Evolutionary conservation across 2,797 vertebrate species (phyloP), one percentile per base, ranked within the genome.

Genomic region (Cossypha polioptera): DNA sequence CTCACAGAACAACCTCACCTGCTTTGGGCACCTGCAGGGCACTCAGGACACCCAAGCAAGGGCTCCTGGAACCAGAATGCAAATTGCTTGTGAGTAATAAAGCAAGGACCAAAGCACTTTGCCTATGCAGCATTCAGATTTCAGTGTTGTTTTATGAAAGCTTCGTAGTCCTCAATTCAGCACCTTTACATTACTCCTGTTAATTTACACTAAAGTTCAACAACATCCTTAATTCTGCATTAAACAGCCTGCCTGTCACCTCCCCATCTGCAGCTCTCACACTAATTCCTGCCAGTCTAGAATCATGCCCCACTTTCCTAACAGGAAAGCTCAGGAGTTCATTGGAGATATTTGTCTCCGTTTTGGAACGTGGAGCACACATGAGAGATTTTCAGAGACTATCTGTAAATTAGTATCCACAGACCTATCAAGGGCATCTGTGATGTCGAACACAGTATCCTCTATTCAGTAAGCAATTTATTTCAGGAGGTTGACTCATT

Each of bases 401-500:
- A 71, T 57, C n/a, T 92, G 24, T 66, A 90, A 88, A 66, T 74
- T 77, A 53, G 57, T 58, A 93, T 66, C 54, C 76, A 86, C 43
- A 94, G 58, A 92, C 68, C 68, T 83, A 95, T 43, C 72, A 93
- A 93, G 90, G 83, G 65, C 4, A 0, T 45, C 76, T 90, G 7
- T 57, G 90, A 83, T 88, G 92, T 94, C 38, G 1, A 97, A 95
- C 86, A 94, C 90, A 74, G 93, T 86, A 94, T 92, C 84, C 85
- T 96, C 85, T 55, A 77, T 42, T 80, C 96, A 90, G 93, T 31
- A 90, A 86, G 90, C 87, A 78, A 72, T 95, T 97, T 97, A 97
- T 98, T 97, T 98, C 96, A 95, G 96, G 95, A 96, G 93, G 73
- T 94, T 97, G 97, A 97, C 96, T 98, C 97, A 98, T 87, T 98